Evolutionary conservation across 1,140 invertebrate species (phyloP).

Genomic region (Sitophilus oryzae): DNA sequence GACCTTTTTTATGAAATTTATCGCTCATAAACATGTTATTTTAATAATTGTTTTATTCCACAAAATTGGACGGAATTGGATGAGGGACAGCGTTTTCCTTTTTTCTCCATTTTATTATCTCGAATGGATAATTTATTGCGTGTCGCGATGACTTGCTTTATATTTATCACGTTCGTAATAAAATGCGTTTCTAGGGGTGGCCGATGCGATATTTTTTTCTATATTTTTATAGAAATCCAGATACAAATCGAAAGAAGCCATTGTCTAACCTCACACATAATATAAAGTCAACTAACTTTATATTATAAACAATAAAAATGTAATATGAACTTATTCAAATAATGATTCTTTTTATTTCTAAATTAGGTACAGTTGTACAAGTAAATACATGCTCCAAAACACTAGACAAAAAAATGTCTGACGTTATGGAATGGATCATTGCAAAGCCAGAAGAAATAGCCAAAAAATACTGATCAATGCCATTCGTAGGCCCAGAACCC

Average conservation of each 20-base stretch:
- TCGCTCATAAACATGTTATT: slow-evolving; percentile 12
- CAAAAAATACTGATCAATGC: too few relatives aligned
- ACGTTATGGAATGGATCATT: too few relatives aligned
- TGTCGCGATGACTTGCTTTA: slow-evolving; percentile 19
- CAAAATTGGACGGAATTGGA: slow-evolving; percentile 11
- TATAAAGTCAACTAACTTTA: too few relatives aligned
- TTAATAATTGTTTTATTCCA: slow-evolving; percentile 23
- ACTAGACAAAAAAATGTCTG: too few relatives aligned
- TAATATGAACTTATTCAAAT: too few relatives aligned
- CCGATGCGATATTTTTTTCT: slow-evolving; percentile 15
- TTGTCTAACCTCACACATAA: too few relatives aligned
- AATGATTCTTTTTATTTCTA: too few relatives aligned
- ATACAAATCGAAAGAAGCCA: slow-evolving; percentile 15
- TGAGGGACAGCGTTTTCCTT: slow-evolving; percentile 12
- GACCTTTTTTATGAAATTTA: neutral
- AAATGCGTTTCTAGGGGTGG: slow-evolving; percentile 15
- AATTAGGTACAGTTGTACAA: too few relatives aligned
- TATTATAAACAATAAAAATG: too few relatives aligned
- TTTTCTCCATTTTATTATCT: slow-evolving; percentile 17
- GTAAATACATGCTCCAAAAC: too few relatives aligned
- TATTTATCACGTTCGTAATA: slow-evolving; percentile 22
- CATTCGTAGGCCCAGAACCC: too few relatives aligned
- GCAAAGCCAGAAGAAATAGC: too few relatives aligned
- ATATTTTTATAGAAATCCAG: slow-evolving; percentile 21
- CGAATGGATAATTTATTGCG: slow-evolving; percentile 18